Conservation (phyloP, 2,113 vertebrate genomes). For the Poicephalus meyeri region DNA sequence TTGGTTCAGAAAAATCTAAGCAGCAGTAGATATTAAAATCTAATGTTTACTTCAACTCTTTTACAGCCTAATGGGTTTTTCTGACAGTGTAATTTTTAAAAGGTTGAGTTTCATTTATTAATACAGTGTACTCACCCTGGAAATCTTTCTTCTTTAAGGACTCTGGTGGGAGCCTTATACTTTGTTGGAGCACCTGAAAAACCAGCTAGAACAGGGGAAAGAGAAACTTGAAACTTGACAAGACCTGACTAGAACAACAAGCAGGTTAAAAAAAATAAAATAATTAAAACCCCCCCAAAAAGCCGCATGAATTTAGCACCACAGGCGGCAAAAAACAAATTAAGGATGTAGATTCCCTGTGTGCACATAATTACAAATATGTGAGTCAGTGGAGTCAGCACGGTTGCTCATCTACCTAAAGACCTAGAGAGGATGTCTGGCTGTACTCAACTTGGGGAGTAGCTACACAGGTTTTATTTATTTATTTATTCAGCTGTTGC, state of each 20-base stretch:
- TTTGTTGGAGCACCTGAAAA: conserved; percentile 72
- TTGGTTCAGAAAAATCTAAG: conserved; percentile 81
- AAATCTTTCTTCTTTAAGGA: conserved; percentile 78
- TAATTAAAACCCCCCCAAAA: neutral
- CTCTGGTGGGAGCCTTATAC: conserved; percentile 73
- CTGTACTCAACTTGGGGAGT: neutral
- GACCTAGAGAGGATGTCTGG: conserved; percentile 45
- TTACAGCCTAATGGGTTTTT: conserved; percentile 79
- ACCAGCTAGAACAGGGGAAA: conserved; percentile 59
- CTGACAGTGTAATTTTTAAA: conserved; percentile 83
- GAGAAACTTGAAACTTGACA: conserved; percentile 57
- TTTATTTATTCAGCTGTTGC: conserved; percentile 35
- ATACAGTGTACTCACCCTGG: conserved; percentile 69
- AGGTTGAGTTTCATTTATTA: conserved; percentile 81
- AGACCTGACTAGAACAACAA: conserved; percentile 51
- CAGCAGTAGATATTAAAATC: conserved; percentile 83
- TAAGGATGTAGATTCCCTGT: conserved; percentile 60
- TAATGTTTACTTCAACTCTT: conserved; percentile 83
- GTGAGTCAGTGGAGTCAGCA: conserved; percentile 59
- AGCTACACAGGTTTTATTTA: neutral
- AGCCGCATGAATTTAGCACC: conserved; percentile 67
- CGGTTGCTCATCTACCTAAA: conserved; percentile 64
- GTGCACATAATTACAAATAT: conserved; percentile 66
- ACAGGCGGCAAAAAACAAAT: conserved; percentile 73
- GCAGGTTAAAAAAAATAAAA: conserved; percentile 21